phyloP scores from a whole-genome alignment of 1,140 invertebrate species.

The Neodiprion virginianus region DNA sequence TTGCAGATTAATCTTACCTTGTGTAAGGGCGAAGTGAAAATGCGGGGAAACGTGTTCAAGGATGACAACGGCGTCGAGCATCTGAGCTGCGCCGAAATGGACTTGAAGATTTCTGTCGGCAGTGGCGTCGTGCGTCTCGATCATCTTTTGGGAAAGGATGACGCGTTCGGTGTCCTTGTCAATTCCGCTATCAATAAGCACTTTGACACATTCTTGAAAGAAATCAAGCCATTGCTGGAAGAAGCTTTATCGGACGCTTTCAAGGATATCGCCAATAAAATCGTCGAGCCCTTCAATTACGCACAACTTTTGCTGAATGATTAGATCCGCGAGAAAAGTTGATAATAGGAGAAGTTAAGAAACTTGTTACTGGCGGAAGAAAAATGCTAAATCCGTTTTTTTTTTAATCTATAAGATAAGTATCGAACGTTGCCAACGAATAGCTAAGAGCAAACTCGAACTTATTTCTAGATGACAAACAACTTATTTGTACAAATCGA shows the following conservation, averaged over 20 bases:
- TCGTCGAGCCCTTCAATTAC: constrained; percentile 63
- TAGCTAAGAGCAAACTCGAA: no score
- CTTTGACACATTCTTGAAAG: constrained; percentile 64
- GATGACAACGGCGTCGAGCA: constrained; percentile 61
- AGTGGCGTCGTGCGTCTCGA: constrained; percentile 65
- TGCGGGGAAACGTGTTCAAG: constrained; percentile 57
- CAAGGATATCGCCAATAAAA: constrained; percentile 64
- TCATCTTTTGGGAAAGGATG: constrained; percentile 70
- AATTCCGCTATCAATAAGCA: constrained; percentile 71
- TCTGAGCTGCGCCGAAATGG: constrained; percentile 61
- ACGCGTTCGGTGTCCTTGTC: constrained; percentile 60
- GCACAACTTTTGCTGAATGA: constrained; percentile 65
- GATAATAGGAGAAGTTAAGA: no score
- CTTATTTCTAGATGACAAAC: no score
- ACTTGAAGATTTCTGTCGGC: constrained; percentile 64
- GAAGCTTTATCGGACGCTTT: constrained; percentile 63
- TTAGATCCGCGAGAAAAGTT: constrained; percentile 11
- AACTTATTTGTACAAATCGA: no score
- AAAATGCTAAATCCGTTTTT: no score
- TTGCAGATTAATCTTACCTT: constrained; percentile 69
- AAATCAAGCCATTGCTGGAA: constrained; percentile 67
- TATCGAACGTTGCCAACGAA: no score
- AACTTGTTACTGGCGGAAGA: no score
- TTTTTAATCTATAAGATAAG: no score
- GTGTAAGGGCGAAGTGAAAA: constrained; percentile 60